These are phyloP conservation scores for Papilio xuthus DNA, from an alignment of 1,140 invertebrate species.

Conservation along the genomic window DNA sequence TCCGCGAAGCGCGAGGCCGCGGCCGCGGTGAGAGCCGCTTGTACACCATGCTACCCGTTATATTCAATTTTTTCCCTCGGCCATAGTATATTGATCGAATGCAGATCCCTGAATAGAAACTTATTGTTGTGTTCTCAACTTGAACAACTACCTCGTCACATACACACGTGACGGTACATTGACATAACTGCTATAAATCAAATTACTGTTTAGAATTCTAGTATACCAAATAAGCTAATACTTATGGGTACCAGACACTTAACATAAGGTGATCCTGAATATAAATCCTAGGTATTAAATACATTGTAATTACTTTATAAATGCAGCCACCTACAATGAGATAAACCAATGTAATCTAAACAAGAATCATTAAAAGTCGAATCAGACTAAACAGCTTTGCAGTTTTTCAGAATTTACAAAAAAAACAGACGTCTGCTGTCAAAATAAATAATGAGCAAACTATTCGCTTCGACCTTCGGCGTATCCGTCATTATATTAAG, in stretches of 20 bases:
- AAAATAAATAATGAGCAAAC: conserved; percentile 36
- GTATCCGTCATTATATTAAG: conserved; percentile 41
- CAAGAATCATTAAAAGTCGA: background rate
- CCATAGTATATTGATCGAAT: conserved; percentile 24
- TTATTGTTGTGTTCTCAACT: conserved; percentile 1
- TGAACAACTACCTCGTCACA: background rate
- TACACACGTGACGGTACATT: background rate
- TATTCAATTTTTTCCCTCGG: conserved; percentile 51
- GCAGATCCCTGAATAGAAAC: conserved; percentile 6
- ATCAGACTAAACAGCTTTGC: background rate
- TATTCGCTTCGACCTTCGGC: conserved; percentile 20
- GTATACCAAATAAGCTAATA: background rate
- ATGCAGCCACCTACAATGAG: background rate
- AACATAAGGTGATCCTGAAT: background rate
- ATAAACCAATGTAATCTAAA: background rate
- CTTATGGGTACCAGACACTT: background rate
- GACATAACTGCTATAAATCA: background rate
- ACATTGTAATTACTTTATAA: background rate
- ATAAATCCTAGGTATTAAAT: background rate
- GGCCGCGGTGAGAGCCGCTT: conserved; percentile 45
- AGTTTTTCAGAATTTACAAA: background rate
- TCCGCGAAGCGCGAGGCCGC: conserved; percentile 46
- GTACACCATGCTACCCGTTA: conserved; percentile 39
- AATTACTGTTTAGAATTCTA: background rate
- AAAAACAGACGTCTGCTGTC: conserved; percentile 32